Percentiles rank a stretch among this genome's conserved stretches.
Conservation (phyloP, 35 echinoderm and acorn worm genomes). For the Apostichopus japonicus region DNA sequence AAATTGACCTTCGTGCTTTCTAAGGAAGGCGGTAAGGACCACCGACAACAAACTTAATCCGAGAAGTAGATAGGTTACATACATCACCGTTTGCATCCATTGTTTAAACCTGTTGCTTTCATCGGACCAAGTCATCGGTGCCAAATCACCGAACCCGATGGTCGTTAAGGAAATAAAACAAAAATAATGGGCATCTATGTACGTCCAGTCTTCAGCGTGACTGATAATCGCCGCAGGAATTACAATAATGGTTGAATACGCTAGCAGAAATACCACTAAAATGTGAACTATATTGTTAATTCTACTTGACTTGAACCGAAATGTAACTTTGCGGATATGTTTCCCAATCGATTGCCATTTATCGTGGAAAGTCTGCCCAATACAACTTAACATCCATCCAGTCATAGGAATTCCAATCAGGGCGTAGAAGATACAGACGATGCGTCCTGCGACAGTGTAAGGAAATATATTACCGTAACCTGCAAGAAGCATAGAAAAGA, state of each 20-base stretch:
- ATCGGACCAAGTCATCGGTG: constrained; percentile 63
- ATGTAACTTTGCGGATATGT: constrained; percentile 26
- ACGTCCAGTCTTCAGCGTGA: constrained; percentile 76
- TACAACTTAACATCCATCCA: constrained; percentile 65
- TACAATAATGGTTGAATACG: constrained; percentile 69
- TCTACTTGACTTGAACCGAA: constrained; percentile 25
- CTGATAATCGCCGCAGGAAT: constrained; percentile 65
- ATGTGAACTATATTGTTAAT: constrained; percentile 10
- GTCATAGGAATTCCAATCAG: constrained; percentile 86
- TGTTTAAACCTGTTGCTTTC: neutral
- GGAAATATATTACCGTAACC: constrained; percentile 90
- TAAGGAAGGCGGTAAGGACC: constrained; percentile 56
- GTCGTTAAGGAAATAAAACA: constrained; percentile 90
- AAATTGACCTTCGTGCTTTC: constrained; percentile 8
- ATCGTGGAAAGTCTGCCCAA: constrained; percentile 73
- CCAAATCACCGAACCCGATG: constrained; percentile 89
- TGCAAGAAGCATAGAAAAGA: constrained; percentile 8
- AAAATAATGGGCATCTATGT: constrained; percentile 79
- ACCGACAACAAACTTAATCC: constrained; percentile 76
- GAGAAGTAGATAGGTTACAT: constrained; percentile 71
- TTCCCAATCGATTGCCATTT: constrained; percentile 52
- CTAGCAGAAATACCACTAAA: constrained; percentile 16
- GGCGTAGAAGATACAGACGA: constrained; percentile 79
- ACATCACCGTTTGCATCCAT: constrained; percentile 61
- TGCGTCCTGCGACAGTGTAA: constrained; percentile 58